Base-by-base conservation (phyloP, 2,888 invertebrate species). In the Dasypolia templi region DNA sequence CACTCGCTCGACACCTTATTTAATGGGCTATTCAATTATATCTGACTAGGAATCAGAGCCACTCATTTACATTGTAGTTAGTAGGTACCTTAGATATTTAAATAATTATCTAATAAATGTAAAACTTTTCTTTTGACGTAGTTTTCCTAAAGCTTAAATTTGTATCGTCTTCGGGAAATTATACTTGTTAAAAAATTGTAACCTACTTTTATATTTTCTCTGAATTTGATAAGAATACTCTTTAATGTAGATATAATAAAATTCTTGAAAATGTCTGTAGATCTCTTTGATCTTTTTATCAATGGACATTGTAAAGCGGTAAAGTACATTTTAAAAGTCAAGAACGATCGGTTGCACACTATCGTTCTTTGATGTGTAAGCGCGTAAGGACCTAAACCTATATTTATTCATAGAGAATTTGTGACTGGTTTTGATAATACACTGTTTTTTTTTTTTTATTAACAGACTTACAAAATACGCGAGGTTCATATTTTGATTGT, bases 321-420 rank as follows among this genome's bases (percentile, higher is more conserved):
- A 7, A 22, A 39, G n/a, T n/a, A n/a, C n/a, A n/a, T n/a, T n/a
- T 17, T 59, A 59, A 67, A 77, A 75, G 72, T 42, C 22, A 56
- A 9, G 0, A 49, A 49, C 29, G 29, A 19, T n/a, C 5, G 14
- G 35, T 0, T n/a, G 17, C 61, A 49, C n/a, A n/a, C n/a, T n/a
- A n/a, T n/a, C n/a, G n/a, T n/a, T n/a, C n/a, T n/a, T n/a, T n/a
- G n/a, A n/a, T n/a, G n/a, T n/a, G n/a, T n/a, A n/a, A n/a, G n/a
- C n/a, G n/a, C n/a, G n/a, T n/a, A n/a, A n/a, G n/a, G n/a, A n/a
- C n/a, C n/a, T n/a, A n/a, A n/a, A n/a, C n/a, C n/a, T n/a, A n/a
- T n/a, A n/a, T n/a, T n/a, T n/a, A n/a, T n/a, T n/a, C n/a, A n/a
- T n/a, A n/a, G n/a, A 62, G 17, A 35, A 35, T 61, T n/a, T 12